phyloP scores from a whole-genome alignment of 2,797 vertebrate genomes.

The Natrix natrix region DNA sequence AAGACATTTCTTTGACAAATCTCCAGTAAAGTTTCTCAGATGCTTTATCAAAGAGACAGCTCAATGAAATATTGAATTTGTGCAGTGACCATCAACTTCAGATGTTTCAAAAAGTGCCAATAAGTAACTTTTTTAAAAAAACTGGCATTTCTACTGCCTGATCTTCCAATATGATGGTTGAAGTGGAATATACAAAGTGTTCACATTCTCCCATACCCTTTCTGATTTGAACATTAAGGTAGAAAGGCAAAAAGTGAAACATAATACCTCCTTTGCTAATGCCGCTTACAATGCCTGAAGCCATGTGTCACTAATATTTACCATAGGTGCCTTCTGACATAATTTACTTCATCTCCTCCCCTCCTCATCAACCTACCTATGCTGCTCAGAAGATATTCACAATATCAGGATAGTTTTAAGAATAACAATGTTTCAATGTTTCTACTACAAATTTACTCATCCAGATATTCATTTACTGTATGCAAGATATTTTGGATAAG shows the following conservation, averaged over 20 bases:
- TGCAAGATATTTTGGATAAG: not conserved
- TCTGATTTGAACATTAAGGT: not conserved
- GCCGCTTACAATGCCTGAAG: not conserved
- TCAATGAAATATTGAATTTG: not conserved
- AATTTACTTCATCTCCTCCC: not conserved
- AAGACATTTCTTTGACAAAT: conserved; percentile 7
- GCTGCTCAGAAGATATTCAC: not conserved
- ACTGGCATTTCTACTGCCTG: not conserved
- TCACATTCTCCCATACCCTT: not conserved
- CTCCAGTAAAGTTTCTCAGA: conserved; percentile 2
- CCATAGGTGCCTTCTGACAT: not conserved
- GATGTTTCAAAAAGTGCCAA: conserved; percentile 5
- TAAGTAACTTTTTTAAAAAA: not conserved
- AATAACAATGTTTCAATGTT: not conserved
- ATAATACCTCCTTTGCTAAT: not conserved
- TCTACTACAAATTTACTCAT: not conserved
- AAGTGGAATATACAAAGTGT: not conserved
- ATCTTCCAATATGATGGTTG: not conserved
- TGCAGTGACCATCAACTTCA: not conserved
- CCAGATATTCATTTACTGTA: not conserved
- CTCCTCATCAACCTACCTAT: not conserved
- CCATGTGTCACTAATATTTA: not conserved
- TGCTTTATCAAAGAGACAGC: conserved; percentile 20
- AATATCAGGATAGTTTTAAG: not conserved
- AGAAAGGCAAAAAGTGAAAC: not conserved